Evolutionary conservation across 2,888 invertebrate genomes (phyloP).

Genomic region (Euzetes globulus): DNA sequence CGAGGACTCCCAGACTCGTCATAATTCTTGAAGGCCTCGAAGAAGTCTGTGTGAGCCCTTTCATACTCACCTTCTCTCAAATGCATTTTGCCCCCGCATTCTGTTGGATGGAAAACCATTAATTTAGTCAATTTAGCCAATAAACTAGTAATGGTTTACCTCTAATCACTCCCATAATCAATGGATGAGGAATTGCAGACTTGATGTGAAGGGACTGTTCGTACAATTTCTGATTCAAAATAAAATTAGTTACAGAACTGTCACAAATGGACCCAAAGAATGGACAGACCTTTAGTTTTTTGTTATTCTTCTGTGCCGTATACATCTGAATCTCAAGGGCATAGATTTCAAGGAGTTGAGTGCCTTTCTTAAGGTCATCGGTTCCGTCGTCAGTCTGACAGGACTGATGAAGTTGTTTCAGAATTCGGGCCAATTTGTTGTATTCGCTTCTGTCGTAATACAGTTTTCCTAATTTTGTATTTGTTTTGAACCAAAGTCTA

Average conservation of each 20-base stretch:
- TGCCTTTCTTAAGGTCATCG: slow-evolving; percentile 94
- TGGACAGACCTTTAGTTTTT: slow-evolving; percentile 65
- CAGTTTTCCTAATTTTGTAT: slow-evolving; percentile 94
- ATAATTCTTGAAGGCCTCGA: slow-evolving; percentile 98
- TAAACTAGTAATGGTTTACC: slow-evolving; percentile 45
- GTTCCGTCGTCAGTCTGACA: slow-evolving; percentile 98
- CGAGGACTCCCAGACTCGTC: slow-evolving; percentile 97
- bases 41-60: slow-evolving; percentile 97
- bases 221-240: slow-evolving; percentile 62
- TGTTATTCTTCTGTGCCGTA: slow-evolving; percentile 98
- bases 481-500: slow-evolving; percentile 98
- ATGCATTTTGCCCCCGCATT: slow-evolving; percentile 99
- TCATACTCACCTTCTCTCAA: slow-evolving; percentile 96
- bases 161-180: slow-evolving; percentile 98
- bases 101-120: slow-evolving; percentile 50
- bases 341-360: slow-evolving; percentile 94
- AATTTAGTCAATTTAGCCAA: slow-evolving; percentile 26
- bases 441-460: slow-evolving; percentile 82
- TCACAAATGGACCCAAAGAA: not conserved
- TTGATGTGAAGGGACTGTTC: slow-evolving; percentile 98
- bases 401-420: slow-evolving; percentile 92
- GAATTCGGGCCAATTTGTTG: slow-evolving; percentile 89
- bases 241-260: not conserved
- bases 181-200: slow-evolving; percentile 98
- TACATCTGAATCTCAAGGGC: slow-evolving; percentile 99